phyloP scores from a whole-genome alignment of 2,888 invertebrate species.

The Isoperla grammatica region DNA sequence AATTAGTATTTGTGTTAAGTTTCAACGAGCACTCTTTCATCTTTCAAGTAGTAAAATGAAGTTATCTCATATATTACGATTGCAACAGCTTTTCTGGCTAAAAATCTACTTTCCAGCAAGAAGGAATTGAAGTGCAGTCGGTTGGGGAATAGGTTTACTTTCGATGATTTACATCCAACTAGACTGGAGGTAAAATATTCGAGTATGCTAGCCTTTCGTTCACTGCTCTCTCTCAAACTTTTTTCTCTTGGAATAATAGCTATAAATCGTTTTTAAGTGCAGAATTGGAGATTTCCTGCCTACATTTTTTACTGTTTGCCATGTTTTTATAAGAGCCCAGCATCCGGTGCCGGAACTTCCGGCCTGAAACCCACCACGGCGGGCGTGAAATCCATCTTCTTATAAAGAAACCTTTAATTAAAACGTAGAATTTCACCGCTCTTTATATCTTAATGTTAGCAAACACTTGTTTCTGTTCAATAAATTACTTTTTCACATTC shows the following conservation, averaged over 20 bases:
- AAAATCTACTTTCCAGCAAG: background rate
- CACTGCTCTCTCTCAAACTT: conserved; percentile 16
- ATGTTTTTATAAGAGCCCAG: background rate
- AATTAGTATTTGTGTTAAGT: too few species aligned
- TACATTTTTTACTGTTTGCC: conserved; percentile 13
- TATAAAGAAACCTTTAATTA: too few species aligned
- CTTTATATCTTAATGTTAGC: too few species aligned
- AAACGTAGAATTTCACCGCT: too few species aligned
- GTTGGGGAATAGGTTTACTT: background rate
- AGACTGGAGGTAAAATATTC: conserved; percentile 18
- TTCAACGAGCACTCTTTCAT: too few species aligned
- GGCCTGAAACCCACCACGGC: background rate
- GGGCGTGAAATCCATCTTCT: background rate
- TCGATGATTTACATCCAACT: conserved; percentile 14
- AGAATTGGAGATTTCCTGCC: conserved; percentile 19
- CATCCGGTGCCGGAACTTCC: conserved; percentile 7
- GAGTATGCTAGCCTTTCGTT: conserved; percentile 5
- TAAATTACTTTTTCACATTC: too few species aligned
- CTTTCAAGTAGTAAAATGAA: background rate
- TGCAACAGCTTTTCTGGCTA: background rate
- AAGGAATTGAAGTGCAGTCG: conserved; percentile 11
- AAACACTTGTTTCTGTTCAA: too few species aligned
- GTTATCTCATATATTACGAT: conserved; percentile 3
- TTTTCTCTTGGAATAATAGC: conserved; percentile 15
- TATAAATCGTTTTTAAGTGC: conserved; percentile 16